A percentile compares a stretch with the other conserved stretches of the same genome.
Evolutionary conservation across 2,888 invertebrate species (phyloP).

Genomic region (Andrena camellia): DNA sequence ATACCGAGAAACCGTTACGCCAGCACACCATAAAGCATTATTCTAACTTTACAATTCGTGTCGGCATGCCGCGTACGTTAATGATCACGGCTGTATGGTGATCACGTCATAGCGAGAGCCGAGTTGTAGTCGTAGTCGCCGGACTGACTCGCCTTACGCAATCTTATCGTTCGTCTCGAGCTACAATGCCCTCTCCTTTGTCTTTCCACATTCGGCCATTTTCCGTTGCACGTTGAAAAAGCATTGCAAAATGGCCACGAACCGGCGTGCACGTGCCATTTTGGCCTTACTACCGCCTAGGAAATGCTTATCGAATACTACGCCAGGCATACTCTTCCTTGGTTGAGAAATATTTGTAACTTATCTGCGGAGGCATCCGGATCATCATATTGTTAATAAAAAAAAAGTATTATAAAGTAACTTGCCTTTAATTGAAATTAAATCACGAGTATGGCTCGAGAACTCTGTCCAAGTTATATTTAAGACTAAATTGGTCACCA

Average conservation of each 20-base stretch:
- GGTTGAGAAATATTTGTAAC: too few relatives aligned
- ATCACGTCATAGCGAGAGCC: constrained; percentile 64
- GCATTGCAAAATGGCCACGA: background rate
- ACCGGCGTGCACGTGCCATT: background rate
- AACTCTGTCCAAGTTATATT: background rate
- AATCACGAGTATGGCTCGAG: background rate
- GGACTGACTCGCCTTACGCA: constrained; percentile 58
- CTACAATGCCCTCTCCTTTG: constrained; percentile 48
- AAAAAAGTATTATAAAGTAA: too few relatives aligned
- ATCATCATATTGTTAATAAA: too few relatives aligned
- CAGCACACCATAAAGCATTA: constrained; percentile 48
- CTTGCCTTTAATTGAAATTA: too few relatives aligned
- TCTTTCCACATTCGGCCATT: constrained; percentile 48
- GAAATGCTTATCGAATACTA: too few relatives aligned
- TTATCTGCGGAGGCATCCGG: too few relatives aligned
- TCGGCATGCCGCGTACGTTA: constrained; percentile 75
- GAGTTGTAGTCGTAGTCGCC: constrained; percentile 55
- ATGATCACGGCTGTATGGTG: constrained; percentile 73
- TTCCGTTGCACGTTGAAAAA: constrained; percentile 15
- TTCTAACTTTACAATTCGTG: constrained; percentile 58
- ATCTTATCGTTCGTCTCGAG: constrained; percentile 58
- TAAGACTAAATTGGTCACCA: background rate
- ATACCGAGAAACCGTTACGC: constrained; percentile 58
- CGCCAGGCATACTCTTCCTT: too few relatives aligned
- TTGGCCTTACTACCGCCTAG: background rate